Evolutionary conservation across 1,140 invertebrate genomes (phyloP), one percentile per base, ranked within the genome.

Genomic region (Drosophila micromelanica): DNA sequence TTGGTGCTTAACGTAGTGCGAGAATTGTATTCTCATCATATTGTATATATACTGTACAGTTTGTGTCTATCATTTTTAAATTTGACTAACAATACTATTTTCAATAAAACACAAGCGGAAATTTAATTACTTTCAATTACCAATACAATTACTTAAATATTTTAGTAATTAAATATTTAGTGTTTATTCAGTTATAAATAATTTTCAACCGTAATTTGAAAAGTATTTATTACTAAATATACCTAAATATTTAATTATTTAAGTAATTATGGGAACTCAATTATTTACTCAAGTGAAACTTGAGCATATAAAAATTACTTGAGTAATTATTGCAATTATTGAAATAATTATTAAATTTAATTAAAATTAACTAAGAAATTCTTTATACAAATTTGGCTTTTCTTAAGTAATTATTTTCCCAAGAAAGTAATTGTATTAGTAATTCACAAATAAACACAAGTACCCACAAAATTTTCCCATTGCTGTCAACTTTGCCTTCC

Each of bases 21-120:
- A 86, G 82, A 86, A 82, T 82, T 79, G 72, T 68, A 59, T 87
- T 86, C 84, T 86, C 84, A 76, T 89, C 82, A 86, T 86, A 59
- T 45, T 52, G 61, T 56, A 48, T 46, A 59, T 51, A 59, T 12
- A 30, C 27, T 13, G 51, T 49, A 56, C 61, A 64, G 35, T 57
- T 51, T 37, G 23, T 63, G 48, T 64, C 59, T 32, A 15, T 9
- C 48, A 51, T 69, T 6, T 69, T 6, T n/a, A 23, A 37, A 54
- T n/a, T 37, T 70, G 49, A 55, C 42, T 63, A 70, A 70, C 48
- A 49, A 12, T 3, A 32, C 8, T 23, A 0, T 12, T 15, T 54
- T 17, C 15, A 46, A 17, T 46, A 60, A 13, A 37, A 46, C 42
- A 46, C 17, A 20, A 23, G 11, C 17, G 11, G 13, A 20, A 11